These are phyloP conservation scores for Dryococelus australis DNA, from an alignment of 2,888 invertebrate genomes.

Conservation along the genomic window DNA sequence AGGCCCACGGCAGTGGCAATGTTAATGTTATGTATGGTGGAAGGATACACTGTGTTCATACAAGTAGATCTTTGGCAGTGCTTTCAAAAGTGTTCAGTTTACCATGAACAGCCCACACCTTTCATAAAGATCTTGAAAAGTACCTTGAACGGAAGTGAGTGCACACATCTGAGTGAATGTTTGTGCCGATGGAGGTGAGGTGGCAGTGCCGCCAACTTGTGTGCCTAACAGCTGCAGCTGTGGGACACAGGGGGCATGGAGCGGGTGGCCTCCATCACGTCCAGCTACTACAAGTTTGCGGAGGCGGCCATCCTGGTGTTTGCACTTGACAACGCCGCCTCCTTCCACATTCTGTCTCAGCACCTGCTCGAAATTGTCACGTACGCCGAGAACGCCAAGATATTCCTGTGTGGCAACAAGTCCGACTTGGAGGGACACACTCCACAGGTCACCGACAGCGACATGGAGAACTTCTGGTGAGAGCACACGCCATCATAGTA, in stretches of 20 bases:
- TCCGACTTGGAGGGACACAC: conserved; percentile 76
- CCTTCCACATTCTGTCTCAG: conserved; percentile 91
- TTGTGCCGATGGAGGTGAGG: too few relatives aligned
- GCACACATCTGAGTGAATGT: too few relatives aligned
- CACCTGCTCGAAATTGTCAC: conserved; percentile 93
- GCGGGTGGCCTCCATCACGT: conserved; percentile 92
- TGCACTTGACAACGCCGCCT: conserved; percentile 87
- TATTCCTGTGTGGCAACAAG: conserved; percentile 94
- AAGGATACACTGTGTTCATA: too few relatives aligned
- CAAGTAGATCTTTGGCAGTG: too few relatives aligned
- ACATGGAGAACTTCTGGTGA: conserved; percentile 89
- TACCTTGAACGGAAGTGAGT: too few relatives aligned
- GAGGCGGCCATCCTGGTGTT: conserved; percentile 94
- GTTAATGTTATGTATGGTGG: too few relatives aligned
- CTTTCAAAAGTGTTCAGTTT: too few relatives aligned
- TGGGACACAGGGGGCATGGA: conserved; percentile 99
- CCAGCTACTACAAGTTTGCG: conserved; percentile 94
- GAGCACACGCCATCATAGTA: conserved; percentile 37
- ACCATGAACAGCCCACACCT: too few relatives aligned
- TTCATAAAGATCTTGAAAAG: too few relatives aligned
- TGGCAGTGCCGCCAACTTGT: neutral
- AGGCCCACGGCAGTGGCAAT: too few relatives aligned
- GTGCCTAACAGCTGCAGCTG: conserved; percentile 76
- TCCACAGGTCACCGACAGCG: conserved; percentile 83
- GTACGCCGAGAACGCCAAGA: conserved; percentile 93